These are phyloP conservation scores for Elaphurus davidianus DNA, from an alignment of 2,113 vertebrate genomes.

Conservation along the genomic window DNA sequence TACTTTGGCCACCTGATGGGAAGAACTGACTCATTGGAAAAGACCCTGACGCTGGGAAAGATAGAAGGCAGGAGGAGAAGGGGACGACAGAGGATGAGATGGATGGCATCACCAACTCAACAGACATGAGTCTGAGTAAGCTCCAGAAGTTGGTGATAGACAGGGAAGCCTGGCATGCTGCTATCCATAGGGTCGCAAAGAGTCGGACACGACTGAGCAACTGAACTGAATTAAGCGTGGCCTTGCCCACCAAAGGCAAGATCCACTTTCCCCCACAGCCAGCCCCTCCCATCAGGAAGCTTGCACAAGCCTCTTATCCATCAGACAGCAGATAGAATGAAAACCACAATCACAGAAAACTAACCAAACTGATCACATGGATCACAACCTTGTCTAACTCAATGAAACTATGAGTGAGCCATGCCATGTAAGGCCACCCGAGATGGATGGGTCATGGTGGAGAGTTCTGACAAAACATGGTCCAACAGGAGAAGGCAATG, in stretches of 20 bases:
- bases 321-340: neutral
- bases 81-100: neutral
- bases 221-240: neutral
- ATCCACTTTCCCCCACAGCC: neutral
- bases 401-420: neutral
- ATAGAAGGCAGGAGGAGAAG: neutral
- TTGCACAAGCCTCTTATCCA: neutral
- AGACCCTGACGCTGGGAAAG: neutral
- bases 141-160: neutral
- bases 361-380: neutral
- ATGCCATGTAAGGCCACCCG: neutral
- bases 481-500: too few relatives aligned
- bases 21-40: neutral
- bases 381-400: neutral
- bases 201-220: neutral
- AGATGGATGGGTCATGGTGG: too few relatives aligned
- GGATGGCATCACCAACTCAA: neutral
- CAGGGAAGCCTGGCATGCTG: neutral
- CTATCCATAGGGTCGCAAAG: neutral
- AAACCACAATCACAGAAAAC: neutral
- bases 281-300: neutral
- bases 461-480: too few relatives aligned
- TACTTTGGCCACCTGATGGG: neutral
- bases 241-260: neutral
- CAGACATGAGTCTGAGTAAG: neutral